Conservation (phyloP, 2,797 vertebrate species). For the Ciconia nigra region DNA sequence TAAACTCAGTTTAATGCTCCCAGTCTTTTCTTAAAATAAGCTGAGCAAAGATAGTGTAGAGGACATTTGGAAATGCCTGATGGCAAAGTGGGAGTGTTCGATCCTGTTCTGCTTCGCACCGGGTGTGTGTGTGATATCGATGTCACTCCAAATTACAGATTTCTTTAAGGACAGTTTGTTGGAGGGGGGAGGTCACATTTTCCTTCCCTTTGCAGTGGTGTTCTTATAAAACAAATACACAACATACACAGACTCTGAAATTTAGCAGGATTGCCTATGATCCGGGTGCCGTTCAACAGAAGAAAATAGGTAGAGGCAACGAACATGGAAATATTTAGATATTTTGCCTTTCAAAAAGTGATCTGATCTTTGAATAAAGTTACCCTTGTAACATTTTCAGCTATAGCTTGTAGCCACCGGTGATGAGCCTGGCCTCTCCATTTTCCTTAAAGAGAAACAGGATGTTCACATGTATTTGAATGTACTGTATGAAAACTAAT, state of each 20-base stretch:
- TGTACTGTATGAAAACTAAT: background rate
- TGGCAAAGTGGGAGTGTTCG: background rate
- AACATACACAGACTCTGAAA: background rate
- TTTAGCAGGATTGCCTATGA: background rate
- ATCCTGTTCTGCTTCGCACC: accelerated
- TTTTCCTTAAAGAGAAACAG: background rate
- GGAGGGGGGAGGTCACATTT: background rate
- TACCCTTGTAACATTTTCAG: background rate
- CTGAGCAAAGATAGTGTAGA: background rate
- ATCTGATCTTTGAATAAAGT: background rate
- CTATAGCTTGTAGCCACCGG: background rate
- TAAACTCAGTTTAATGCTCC: background rate
- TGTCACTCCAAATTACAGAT: background rate
- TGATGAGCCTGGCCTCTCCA: background rate
- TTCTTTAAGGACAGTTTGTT: background rate
- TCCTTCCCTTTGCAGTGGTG: background rate
- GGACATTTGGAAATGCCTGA: slow-evolving; percentile 9
- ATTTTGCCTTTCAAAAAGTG: background rate
- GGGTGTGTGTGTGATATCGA: accelerated
- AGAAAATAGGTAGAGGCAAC: background rate
- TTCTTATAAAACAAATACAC: background rate
- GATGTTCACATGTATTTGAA: background rate
- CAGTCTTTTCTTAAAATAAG: background rate
- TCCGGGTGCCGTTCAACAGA: background rate
- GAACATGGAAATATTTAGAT: background rate